These are phyloP conservation scores for Columba livia DNA, from an alignment of 2,113 vertebrate species.

Conservation along the genomic window DNA sequence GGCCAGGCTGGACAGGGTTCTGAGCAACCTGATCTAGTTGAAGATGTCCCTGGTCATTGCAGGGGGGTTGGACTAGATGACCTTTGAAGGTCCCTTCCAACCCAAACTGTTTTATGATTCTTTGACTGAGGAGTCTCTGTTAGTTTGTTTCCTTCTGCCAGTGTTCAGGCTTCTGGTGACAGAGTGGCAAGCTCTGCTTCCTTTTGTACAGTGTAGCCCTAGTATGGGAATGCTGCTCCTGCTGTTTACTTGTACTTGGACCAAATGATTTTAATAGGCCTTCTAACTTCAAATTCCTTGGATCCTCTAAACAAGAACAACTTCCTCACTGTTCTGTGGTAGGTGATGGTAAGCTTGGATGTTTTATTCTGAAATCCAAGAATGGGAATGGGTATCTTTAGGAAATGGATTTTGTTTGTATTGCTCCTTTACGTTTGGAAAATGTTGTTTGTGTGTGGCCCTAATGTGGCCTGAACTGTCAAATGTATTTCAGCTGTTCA, in stretches of 20 bases:
- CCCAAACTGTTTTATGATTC: too few species aligned
- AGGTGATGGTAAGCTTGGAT: neutral
- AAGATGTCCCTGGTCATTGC: too few species aligned
- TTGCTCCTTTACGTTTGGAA: neutral
- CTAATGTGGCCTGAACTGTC: neutral
- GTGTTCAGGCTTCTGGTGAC: neutral
- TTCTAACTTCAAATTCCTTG: neutral
- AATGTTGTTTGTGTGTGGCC: neutral
- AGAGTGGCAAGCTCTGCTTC: neutral
- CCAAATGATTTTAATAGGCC: neutral
- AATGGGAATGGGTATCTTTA: rapidly evolving
- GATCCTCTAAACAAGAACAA: neutral
- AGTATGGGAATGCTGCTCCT: neutral
- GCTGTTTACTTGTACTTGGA: neutral
- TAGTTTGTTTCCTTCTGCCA: neutral
- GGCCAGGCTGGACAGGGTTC: too few species aligned
- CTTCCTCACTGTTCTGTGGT: neutral
- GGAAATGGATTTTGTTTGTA: neutral
- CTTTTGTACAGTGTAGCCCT: neutral
- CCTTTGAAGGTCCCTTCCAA: too few species aligned
- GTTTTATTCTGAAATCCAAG: neutral
- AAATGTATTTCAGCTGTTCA: neutral
- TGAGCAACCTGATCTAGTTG: too few species aligned
- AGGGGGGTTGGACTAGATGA: too few species aligned
- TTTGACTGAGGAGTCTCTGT: neutral